Base-by-base conservation (phyloP, 2,797 vertebrate genomes). In the Pogonophryne albipinna region DNA sequence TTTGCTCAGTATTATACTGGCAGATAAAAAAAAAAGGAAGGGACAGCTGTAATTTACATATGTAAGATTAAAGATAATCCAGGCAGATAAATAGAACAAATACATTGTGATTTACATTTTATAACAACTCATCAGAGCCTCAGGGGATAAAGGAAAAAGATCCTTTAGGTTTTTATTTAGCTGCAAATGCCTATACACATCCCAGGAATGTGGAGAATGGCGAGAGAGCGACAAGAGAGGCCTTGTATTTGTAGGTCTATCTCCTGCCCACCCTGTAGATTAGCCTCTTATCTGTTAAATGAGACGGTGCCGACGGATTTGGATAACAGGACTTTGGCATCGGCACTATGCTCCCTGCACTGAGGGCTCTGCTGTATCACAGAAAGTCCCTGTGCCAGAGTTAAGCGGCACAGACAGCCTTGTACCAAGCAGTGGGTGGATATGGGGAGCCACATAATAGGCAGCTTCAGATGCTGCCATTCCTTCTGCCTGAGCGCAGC, bases 211-310 rank as follows among this genome's bases (percentile, higher is more conserved):
- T 80, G 66, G 79, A 86, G 88, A 92, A 92, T 88, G 89, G 78
- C 4, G 47, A 76, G 84, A 61, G 12, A 84, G 78, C 20, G 78
- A 94, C 93, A 94, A 93, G 85, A 90, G 87, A 76, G 85, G 80
- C 91, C 91, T 93, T 94, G 93, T 93, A 76, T 89, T 85, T 76
- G 78, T 72, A 58, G 82, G 72, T 89, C 86, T 85, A 89, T 88
- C 92, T 90, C 78, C 84, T 89, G 87, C 91, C 88, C 89, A 89
- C 87, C 88, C 84, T 86, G 84, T 86, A 91, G 91, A 91, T 93
- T 92, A 93, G 91, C 81, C 86, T 91, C 90, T 93, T 94, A 94
- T 94, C 93, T 93, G 85, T 85, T 91, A 94, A 93, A 94, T 93
- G 92, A 94, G 91, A 94, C 87, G 60, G 88, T 90, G 93, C 86